A percentile compares a stretch with the other conserved stretches of the same genome.
Conservation (phyloP, 2,113 vertebrate species). For the Equus quagga region DNA sequence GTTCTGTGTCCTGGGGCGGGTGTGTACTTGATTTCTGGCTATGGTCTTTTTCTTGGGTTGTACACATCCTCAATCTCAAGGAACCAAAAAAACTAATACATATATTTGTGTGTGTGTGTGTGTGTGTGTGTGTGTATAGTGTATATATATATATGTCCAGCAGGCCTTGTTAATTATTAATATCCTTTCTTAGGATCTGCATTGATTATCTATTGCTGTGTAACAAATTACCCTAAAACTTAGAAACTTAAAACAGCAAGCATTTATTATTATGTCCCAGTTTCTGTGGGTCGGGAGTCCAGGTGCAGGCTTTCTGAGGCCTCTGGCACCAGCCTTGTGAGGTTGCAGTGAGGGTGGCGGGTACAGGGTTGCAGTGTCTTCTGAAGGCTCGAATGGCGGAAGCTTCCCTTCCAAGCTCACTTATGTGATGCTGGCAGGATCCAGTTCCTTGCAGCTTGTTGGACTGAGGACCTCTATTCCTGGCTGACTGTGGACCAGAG, state of each 20-base stretch:
- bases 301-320: neutral
- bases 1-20: neutral
- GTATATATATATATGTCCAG: neutral
- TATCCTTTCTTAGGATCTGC: neutral
- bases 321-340: neutral
- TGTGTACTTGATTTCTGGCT: neutral
- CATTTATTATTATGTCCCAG: neutral
- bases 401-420: neutral
- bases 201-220: neutral
- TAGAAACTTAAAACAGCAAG: neutral
- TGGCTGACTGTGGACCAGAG: neutral
- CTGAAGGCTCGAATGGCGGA: neutral
- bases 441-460: neutral
- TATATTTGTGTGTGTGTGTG: neutral
- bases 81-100: neutral
- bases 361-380: neutral
- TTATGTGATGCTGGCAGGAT: neutral
- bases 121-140: neutral
- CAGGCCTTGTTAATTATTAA: neutral
- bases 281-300: neutral
- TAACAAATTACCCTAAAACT: neutral
- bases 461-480: neutral
- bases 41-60: neutral
- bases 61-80: neutral
- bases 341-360: neutral